Conservation (phyloP, 1,140 invertebrate genomes). For the Druon quercuslanigerum region DNA sequence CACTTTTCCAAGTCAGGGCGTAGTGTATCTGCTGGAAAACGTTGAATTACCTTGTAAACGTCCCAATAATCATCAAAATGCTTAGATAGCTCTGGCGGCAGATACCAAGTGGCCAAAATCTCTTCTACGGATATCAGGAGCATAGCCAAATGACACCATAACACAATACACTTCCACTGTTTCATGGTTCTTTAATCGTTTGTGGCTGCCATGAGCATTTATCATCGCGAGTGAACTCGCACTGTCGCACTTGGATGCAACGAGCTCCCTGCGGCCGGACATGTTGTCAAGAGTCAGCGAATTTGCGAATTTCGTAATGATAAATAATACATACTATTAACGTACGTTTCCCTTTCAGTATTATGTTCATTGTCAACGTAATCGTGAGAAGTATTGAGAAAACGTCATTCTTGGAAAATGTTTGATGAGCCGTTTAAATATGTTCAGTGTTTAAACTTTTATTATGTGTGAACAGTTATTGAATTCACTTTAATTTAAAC, state of each 20-base stretch:
- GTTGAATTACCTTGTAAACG: constrained; percentile 63
- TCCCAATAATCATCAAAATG: constrained; percentile 66
- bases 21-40: neutral
- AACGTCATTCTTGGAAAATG: too few relatives aligned
- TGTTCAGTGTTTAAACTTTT: too few relatives aligned
- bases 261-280: constrained; percentile 1
- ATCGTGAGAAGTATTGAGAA: too few relatives aligned
- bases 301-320: constrained; percentile 32
- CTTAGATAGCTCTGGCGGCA: constrained; percentile 53
- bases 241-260: constrained; percentile 31
- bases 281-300: constrained; percentile 35
- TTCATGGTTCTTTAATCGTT: constrained; percentile 33
- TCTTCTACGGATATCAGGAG: constrained; percentile 26
- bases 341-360: neutral
- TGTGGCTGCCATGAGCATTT: constrained; percentile 1
- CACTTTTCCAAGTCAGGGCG: too few relatives aligned
- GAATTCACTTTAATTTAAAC: too few relatives aligned
- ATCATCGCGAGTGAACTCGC: constrained; percentile 33
- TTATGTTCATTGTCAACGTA: neutral
- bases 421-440: too few relatives aligned
- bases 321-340: constrained; percentile 19
- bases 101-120: neutral
- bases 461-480: too few relatives aligned
- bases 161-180: constrained; percentile 28
- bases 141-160: constrained; percentile 33